phyloP scores from a whole-genome alignment of 2,888 invertebrate species.

The Noctua fimbriata region DNA sequence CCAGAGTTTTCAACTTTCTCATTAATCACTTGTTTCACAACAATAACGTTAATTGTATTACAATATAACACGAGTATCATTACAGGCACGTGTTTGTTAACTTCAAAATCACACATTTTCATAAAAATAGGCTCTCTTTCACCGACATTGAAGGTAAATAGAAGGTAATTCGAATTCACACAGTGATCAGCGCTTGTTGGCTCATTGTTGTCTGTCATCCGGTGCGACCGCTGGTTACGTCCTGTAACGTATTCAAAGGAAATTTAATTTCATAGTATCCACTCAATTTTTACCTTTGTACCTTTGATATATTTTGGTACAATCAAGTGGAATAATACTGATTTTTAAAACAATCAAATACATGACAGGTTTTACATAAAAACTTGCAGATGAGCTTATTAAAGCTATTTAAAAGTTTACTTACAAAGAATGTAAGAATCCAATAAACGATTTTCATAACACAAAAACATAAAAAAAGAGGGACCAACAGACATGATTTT shows the following conservation, averaged over 20 bases:
- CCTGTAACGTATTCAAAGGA: conserved; percentile 57
- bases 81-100: not conserved
- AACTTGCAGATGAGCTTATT: conserved; percentile 12
- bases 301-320: conserved; percentile 52
- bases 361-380: not conserved
- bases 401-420: not conserved
- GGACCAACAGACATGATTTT: not conserved
- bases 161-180: conserved; percentile 40
- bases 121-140: conserved; percentile 5
- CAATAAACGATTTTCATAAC: not conserved
- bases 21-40: conserved; percentile 11
- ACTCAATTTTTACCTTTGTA: conserved; percentile 53
- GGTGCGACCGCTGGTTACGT: conserved; percentile 61
- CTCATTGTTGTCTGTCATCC: conserved; percentile 60
- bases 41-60: conserved; percentile 4
- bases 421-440: not conserved
- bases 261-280: conserved; percentile 63
- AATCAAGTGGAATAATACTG: conserved; percentile 37
- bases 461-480: not conserved
- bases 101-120: conserved; percentile 17
- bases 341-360: conserved; percentile 54
- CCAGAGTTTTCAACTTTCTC: conserved; percentile 4
- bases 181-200: conserved; percentile 51
- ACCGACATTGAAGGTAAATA: conserved; percentile 28
- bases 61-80: not conserved